phyloP scores from a whole-genome alignment of 2,797 vertebrate species.

The Eulemur albifrons region DNA sequence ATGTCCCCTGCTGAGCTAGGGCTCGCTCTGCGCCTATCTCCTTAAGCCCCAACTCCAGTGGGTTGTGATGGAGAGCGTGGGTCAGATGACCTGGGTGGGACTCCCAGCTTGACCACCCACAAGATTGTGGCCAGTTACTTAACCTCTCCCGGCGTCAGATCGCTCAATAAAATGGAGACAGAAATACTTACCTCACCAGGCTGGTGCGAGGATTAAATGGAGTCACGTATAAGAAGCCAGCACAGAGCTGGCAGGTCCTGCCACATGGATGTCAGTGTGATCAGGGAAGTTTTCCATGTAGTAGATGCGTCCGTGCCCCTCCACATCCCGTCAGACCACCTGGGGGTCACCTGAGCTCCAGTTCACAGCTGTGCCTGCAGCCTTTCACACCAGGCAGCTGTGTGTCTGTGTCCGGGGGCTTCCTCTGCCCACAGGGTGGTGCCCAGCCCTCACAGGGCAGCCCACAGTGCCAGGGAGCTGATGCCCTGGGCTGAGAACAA shows the following conservation, averaged over 20 bases:
- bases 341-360: neutral
- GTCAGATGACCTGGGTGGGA: neutral
- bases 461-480: neutral
- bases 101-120: neutral
- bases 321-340: neutral
- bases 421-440: neutral
- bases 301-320: too few species aligned
- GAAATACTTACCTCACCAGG: neutral
- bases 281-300: neutral
- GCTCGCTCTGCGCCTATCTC: neutral
- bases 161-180: neutral
- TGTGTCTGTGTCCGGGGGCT: neutral
- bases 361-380: neutral
- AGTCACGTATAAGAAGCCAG: neutral
- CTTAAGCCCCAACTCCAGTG: neutral
- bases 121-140: neutral
- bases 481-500: neutral
- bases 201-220: neutral
- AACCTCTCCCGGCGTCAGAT: neutral
- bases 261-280: neutral
- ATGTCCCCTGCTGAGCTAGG: neutral
- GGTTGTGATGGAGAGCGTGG: neutral
- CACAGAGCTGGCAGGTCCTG: neutral
- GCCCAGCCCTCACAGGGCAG: neutral
- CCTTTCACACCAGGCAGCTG: neutral